phyloP scores from a whole-genome alignment of 2,888 invertebrate genomes.

The Athalia cordata region DNA sequence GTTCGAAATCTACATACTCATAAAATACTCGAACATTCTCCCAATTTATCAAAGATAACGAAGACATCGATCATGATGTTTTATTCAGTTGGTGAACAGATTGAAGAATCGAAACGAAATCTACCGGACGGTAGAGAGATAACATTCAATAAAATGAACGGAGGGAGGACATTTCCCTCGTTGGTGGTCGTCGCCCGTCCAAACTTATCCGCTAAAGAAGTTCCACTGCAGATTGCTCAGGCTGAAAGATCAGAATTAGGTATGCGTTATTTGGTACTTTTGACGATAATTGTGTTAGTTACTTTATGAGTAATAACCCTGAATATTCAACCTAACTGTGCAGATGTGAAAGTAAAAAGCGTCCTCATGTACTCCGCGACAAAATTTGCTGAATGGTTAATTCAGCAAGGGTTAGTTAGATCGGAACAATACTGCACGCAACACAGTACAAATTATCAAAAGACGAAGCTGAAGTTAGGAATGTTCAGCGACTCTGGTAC shows the following conservation, averaged over 20 bases:
- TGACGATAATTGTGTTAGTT: background rate
- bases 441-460: conserved; percentile 75
- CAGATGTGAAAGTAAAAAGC: conserved; percentile 87
- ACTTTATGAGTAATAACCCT: background rate
- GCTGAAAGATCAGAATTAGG: conserved; percentile 73
- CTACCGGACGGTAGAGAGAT: conserved; percentile 84
- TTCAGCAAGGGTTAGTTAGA: conserved; percentile 88
- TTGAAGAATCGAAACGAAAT: conserved; percentile 78
- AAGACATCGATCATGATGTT: background rate
- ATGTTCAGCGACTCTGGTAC: conserved; percentile 91
- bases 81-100: conserved; percentile 63
- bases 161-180: conserved; percentile 90
- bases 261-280: conserved; percentile 55
- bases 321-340: conserved; percentile 44
- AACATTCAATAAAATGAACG: conserved; percentile 85
- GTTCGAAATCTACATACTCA: conserved; percentile 50
- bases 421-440: conserved; percentile 86
- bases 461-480: conserved; percentile 84
- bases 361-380: conserved; percentile 88
- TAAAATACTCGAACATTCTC: background rate
- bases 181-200: conserved; percentile 89
- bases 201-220: conserved; percentile 83
- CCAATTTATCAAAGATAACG: background rate
- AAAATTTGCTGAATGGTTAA: conserved; percentile 93
- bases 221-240: conserved; percentile 64